Conservation (phyloP, 2,113 vertebrate species). For the Coracopsis vasa region DNA sequence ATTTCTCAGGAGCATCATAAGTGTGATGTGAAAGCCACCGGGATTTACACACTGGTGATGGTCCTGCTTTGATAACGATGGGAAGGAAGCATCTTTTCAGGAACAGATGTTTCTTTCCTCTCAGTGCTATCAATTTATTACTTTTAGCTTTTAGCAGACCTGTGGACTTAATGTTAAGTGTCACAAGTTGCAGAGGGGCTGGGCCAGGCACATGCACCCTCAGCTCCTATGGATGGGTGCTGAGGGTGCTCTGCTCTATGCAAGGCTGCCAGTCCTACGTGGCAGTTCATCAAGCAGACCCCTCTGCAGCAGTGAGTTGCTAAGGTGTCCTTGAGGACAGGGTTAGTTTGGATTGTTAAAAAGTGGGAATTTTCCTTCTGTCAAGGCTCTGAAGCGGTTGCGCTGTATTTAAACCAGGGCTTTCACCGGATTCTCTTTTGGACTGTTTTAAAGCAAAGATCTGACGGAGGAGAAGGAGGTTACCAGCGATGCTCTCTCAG, state of each 20-base stretch:
- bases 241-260: not conserved
- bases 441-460: constrained; percentile 76
- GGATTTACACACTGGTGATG: not conserved
- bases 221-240: not conserved
- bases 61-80: not conserved
- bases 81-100: not conserved
- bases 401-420: constrained; percentile 34
- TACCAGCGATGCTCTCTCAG: constrained; percentile 56
- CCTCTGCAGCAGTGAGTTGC: not conserved
- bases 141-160: not conserved
- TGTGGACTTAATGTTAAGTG: not conserved
- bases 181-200: not conserved
- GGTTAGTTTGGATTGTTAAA: constrained; percentile 5
- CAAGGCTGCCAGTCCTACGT: not conserved
- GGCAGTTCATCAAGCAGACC: not conserved
- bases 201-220: not conserved
- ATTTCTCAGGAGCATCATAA: not conserved
- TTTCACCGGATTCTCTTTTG: constrained; percentile 62
- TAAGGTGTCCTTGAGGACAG: not conserved
- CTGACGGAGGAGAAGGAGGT: constrained; percentile 72
- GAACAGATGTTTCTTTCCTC: not conserved
- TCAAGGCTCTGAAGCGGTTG: constrained; percentile 55
- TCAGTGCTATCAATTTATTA: not conserved
- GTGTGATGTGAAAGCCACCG: not conserved
- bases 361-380: constrained; percentile 14